These are phyloP conservation scores for Tenebrosternarchus preto DNA, from an alignment of 2,113 vertebrate species.

Conservation along the genomic window DNA sequence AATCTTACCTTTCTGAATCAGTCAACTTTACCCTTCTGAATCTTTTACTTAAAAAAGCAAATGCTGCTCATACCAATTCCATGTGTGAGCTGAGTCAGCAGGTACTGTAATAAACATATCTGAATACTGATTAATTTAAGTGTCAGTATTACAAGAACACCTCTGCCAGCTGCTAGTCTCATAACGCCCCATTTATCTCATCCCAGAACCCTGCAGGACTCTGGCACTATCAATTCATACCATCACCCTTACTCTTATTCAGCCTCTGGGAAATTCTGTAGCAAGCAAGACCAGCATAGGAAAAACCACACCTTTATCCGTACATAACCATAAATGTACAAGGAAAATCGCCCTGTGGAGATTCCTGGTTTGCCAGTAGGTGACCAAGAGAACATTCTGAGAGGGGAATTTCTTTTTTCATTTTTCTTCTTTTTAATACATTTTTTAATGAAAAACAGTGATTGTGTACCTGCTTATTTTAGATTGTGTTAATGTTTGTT, in stretches of 20 bases:
- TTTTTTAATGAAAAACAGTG: too few relatives aligned
- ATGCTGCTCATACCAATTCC: background rate
- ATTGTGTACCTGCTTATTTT: too few relatives aligned
- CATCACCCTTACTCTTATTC: conserved; percentile 5
- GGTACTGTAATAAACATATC: conserved; percentile 29
- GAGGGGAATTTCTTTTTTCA: too few relatives aligned
- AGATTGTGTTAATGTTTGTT: too few relatives aligned
- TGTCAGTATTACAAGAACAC: conserved; percentile 22
- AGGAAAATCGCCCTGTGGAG: background rate
- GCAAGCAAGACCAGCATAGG: conserved; percentile 42
- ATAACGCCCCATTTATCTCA: conserved; percentile 16
- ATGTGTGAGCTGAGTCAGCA: background rate
- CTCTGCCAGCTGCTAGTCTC: conserved; percentile 13
- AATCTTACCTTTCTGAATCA: background rate
- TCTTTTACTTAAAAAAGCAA: too few relatives aligned
- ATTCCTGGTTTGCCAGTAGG: too few relatives aligned
- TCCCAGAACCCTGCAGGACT: background rate
- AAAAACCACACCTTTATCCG: background rate
- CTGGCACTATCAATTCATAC: conserved; percentile 15
- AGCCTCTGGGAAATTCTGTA: conserved; percentile 5
- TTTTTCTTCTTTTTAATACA: too few relatives aligned
- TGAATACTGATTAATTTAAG: conserved; percentile 31
- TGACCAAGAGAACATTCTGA: too few relatives aligned
- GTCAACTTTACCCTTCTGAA: too few relatives aligned
- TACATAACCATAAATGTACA: background rate